Evolutionary conservation across 2,113 vertebrate species (phyloP).

Genomic region (Sceloporus undulatus): DNA sequence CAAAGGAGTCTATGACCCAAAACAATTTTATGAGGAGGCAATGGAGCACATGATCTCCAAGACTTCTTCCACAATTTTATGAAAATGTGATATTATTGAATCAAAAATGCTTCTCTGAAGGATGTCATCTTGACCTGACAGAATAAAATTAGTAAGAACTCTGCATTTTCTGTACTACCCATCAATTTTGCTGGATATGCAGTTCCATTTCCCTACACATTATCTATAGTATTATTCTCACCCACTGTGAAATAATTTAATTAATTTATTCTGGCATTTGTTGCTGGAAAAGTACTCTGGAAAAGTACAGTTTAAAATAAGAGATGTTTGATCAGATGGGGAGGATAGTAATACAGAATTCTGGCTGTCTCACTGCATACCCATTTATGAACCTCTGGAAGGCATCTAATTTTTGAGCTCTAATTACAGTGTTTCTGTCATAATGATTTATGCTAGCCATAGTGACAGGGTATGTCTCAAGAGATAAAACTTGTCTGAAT

Average conservation of each 20-base stretch:
- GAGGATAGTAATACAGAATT: not conserved
- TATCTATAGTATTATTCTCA: not conserved
- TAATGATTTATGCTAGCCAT: not conserved
- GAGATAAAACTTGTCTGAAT: not conserved
- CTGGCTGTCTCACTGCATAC: not conserved
- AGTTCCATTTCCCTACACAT: not conserved
- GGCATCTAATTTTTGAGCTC: not conserved
- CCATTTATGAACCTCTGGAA: not conserved
- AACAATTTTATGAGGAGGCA: no score
- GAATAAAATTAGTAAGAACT: not conserved
- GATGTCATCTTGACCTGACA: not conserved
- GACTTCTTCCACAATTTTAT: not conserved
- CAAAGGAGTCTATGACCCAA: no score
- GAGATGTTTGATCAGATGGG: not conserved
- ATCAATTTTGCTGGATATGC: not conserved
- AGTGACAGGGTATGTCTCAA: not conserved
- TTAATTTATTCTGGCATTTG: conserved; percentile 11
- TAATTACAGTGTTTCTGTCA: not conserved
- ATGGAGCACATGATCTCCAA: no score
- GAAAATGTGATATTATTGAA: not conserved
- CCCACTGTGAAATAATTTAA: not conserved
- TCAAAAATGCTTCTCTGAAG: not conserved
- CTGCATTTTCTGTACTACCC: not conserved
- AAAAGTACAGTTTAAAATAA: not conserved
- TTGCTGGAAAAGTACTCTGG: not conserved